Base-by-base conservation (phyloP, 2,797 vertebrate genomes). In the Parauchenoglanis punctatus region DNA sequence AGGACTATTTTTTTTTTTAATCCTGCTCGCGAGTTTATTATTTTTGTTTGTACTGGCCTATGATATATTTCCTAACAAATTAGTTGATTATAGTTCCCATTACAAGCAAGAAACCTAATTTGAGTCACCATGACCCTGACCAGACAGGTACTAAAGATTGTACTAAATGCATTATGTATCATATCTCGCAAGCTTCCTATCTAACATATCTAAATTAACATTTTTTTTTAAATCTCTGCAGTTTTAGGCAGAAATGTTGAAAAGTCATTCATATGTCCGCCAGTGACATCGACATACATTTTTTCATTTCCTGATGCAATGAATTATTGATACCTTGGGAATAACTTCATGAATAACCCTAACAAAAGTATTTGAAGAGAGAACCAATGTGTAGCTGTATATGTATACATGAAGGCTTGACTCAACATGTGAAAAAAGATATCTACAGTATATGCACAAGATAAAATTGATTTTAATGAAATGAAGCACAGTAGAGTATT, bases 401-500 rank as follows among this genome's bases (percentile, higher is more conserved):
- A 65, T 4, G 54, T 80, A 40, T 23, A 58, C 17, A 78, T 78
- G 3, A 77, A 28, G 15, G 44, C 40, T 52, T 73, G 70, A 44
- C 7, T 8, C 40, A 23, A 46, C 40, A 73, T 46, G 3, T 44
- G 17, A 20, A 70, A 13, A 44, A 8, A 67, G 0, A 63, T 49
- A 75, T 25, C 3, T 40, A 40, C 23, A 77, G 46, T 76, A 65
- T 65, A 31, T 44, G 6, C 18, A 54, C n/a, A 46, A 73, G 10
- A 70, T 82, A 49, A 61, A 86, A 58, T 49, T 52, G 10, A 86
- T 73, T 46, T 73, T 63, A 56, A 77, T 77, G 46, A 67, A 67
- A 75, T 65, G 58, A 83, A 72, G 25, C 61, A 83, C 59, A 18
- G 65, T 52, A 12, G 56, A 59, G 4, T 11, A 25, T 84, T 46